Percentiles rank a stretch among this genome's conserved stretches.
Conservation (phyloP, 2,888 invertebrate genomes). For the Polydrusus pterygomalis region DNA sequence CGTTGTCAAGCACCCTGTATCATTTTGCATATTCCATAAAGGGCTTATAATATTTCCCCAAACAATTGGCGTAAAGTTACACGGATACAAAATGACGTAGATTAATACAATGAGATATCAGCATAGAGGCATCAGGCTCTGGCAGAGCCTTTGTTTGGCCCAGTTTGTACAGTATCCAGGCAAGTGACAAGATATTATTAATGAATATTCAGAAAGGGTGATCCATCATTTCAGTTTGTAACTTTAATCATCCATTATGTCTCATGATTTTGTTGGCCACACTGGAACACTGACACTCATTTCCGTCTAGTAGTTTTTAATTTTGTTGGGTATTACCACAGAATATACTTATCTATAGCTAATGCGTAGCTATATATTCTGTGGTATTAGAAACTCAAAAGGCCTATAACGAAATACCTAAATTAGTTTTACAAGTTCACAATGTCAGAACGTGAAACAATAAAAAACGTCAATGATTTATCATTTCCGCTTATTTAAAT, state of each 20-base stretch:
- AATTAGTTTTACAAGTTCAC: no score
- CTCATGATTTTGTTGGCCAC: conserved; percentile 33
- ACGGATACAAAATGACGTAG: conserved; percentile 31
- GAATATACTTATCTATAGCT: no score
- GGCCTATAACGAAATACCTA: no score
- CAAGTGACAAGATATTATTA: conserved; percentile 51
- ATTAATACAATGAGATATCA: conserved; percentile 33
- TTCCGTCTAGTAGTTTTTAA: neutral
- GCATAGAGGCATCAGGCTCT: conserved; percentile 22
- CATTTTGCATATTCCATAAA: neutral
- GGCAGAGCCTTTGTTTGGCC: conserved; percentile 34
- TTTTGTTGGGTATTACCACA: neutral
- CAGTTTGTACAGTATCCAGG: conserved; percentile 47
- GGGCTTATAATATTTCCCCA: neutral
- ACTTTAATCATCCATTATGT: conserved; percentile 46
- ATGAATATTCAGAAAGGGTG: conserved; percentile 52
- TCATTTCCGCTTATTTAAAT: no score
- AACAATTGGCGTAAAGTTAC: conserved; percentile 21
- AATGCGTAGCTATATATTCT: no score
- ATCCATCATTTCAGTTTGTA: conserved; percentile 49
- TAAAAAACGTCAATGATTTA: no score
- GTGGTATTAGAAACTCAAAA: no score
- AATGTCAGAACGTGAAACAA: no score
- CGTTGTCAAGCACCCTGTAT: neutral
- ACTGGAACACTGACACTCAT: conserved; percentile 14